Percentiles rank a stretch among this genome's conserved stretches.
Conservation (phyloP, 2,888 invertebrate species). For the Torymus tubicola region DNA sequence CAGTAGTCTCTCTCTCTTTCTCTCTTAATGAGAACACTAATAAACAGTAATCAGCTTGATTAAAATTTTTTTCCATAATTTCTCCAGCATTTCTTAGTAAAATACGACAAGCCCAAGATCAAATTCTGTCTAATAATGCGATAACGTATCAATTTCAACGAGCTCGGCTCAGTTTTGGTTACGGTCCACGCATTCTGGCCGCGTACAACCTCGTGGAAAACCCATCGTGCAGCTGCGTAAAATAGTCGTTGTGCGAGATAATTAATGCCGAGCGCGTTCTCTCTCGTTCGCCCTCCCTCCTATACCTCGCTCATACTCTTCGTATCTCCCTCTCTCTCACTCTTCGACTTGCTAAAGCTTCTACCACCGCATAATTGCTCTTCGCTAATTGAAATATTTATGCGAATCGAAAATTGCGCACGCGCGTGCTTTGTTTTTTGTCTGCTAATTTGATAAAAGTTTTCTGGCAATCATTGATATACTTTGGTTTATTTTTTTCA, state of each 20-base stretch:
- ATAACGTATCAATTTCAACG: constrained; percentile 72
- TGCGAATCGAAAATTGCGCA: constrained; percentile 60
- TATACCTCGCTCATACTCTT: no score
- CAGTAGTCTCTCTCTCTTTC: no score
- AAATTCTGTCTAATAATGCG: constrained; percentile 68
- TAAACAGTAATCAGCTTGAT: no score
- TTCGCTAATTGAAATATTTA: constrained; percentile 70
- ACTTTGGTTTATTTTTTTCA: no score
- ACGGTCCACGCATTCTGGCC: no score
- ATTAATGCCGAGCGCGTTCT: constrained; percentile 69
- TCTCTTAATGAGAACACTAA: no score
- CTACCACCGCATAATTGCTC: constrained; percentile 63
- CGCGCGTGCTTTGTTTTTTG: constrained; percentile 11
- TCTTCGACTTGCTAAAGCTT: constrained; percentile 58
- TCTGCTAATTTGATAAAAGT: background rate
- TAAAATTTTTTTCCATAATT: no score
- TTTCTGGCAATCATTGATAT: no score
- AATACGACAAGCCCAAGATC: constrained; percentile 58
- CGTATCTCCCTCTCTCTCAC: no score
- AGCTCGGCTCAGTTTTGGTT: no score
- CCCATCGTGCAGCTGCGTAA: constrained; percentile 64
- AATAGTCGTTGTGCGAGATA: constrained; percentile 68
- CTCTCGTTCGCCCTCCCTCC: no score
- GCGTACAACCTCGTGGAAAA: background rate
- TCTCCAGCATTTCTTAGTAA: no score